Conservation (phyloP, 2,113 vertebrate genomes). For the Prionailurus viverrinus region DNA sequence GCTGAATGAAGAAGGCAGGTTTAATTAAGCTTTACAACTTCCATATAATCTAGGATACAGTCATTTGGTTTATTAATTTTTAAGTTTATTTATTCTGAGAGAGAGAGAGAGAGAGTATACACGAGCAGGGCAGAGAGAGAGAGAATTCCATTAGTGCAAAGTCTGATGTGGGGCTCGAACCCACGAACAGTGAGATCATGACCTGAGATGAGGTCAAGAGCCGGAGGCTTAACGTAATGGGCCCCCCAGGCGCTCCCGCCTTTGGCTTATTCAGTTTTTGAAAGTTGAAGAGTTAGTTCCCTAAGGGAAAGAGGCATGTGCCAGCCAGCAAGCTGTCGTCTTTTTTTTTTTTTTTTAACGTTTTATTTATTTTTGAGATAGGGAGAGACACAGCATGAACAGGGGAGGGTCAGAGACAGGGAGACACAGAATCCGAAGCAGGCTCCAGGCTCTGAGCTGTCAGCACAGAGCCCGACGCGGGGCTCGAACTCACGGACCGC, state of each 20-base stretch:
- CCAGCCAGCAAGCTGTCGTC: not conserved
- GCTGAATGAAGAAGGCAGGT: not conserved
- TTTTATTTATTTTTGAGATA: not conserved
- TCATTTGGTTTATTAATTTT: not conserved
- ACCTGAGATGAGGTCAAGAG: too few relatives aligned
- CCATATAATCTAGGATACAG: not conserved
- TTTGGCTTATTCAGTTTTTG: not conserved
- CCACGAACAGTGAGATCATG: too few relatives aligned
- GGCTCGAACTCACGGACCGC: not conserved
- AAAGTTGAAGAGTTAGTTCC: not conserved
- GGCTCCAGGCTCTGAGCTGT: not conserved
- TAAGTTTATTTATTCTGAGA: too few relatives aligned
- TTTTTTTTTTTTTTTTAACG: not conserved
- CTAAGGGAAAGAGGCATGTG: not conserved
- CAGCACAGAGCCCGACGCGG: not conserved
- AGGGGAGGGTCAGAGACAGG: not conserved
- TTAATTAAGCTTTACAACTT: conserved; percentile 34
- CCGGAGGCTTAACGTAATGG: too few relatives aligned
- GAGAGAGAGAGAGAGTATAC: too few relatives aligned
- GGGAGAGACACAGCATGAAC: not conserved
- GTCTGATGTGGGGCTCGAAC: too few relatives aligned
- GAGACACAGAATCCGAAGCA: not conserved
- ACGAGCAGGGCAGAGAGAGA: too few relatives aligned
- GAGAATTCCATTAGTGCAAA: too few relatives aligned
- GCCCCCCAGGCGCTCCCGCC: too few relatives aligned